Conservation (phyloP, 37 sponge, comb jelly and placozoan genomes). For the Tethya wilhelma region DNA sequence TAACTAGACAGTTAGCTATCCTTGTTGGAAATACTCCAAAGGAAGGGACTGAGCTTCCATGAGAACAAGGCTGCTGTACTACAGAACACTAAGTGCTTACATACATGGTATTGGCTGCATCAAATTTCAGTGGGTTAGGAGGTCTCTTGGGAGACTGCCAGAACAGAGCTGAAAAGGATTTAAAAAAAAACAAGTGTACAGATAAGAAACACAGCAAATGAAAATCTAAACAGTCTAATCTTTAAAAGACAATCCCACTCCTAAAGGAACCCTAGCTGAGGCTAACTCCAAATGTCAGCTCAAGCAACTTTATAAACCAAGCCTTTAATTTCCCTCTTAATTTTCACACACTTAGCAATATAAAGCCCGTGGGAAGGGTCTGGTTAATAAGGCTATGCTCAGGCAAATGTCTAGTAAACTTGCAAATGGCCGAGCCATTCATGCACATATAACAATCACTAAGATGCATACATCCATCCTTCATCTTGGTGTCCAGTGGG, state of each 20-base stretch:
- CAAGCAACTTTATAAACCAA: too few relatives aligned
- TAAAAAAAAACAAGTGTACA: background rate
- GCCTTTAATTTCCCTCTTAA: too few relatives aligned
- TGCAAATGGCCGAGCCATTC: too few relatives aligned
- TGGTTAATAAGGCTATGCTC: too few relatives aligned
- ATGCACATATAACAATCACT: background rate
- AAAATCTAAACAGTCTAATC: too few relatives aligned
- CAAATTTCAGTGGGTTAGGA: slow-evolving; percentile 83
- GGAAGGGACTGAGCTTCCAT: too few relatives aligned
- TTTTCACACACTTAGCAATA: too few relatives aligned
- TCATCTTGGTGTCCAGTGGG: slow-evolving; percentile 83
- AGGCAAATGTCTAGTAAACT: too few relatives aligned
- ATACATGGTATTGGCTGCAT: slow-evolving; percentile 56
- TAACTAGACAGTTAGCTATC: too few relatives aligned
- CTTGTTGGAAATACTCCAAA: too few relatives aligned
- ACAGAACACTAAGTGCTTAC: slow-evolving; percentile 1
- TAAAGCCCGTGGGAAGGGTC: too few relatives aligned
- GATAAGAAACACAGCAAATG: background rate
- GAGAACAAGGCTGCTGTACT: background rate
- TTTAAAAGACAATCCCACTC: background rate
- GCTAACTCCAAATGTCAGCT: too few relatives aligned
- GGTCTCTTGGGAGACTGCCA: slow-evolving; percentile 96
- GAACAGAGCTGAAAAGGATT: slow-evolving; percentile 72
- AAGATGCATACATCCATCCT: slow-evolving; percentile 94
- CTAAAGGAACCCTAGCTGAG: background rate